Evolutionary conservation across 2,113 vertebrate species (phyloP), one percentile per base, ranked within the genome.

Genomic region (Pycnonotus jocosus): DNA sequence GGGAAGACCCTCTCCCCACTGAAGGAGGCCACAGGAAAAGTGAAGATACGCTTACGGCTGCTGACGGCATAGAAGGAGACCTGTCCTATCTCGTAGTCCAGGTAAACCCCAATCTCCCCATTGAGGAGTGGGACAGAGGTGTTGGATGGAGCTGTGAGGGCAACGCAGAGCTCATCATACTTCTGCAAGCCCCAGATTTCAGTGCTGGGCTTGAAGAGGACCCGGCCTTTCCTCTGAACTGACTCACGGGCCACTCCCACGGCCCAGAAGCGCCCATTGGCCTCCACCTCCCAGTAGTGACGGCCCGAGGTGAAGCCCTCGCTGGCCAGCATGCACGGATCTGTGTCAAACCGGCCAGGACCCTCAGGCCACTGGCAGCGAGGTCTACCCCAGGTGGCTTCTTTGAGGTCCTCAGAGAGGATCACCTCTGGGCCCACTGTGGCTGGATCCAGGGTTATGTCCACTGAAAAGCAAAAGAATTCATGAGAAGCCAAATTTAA

Each of bases 241-340:
- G 94, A 96, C 58, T 96, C 95, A 0, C 27, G 40, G 54, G 94
- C 95, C 76, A 96, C 94, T 16, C 95, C 94, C 1, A 96, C 35
- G 0, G 94, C 44, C 95, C 95, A 96, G 87, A 96, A 96, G 18
- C 92, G 76, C 3, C 95, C 94, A 0, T 3, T 80, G 9, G n/a
- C 94, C 45, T 91, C 72, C 68, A 95, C 58, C 72, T 96, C 95
- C 95, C 95, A 96, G 72, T 96, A 96, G 90, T 92, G 95, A 1
- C 92, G 83, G 25, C 95, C 95, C 0, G 95, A 96, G 72, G 84
- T 89, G 81, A 96, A 96, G 68, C 95, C 95, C 58, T 89, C 1
- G 0, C 27, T 81, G 77, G 58, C 95, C 92, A 96, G 11, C 81
- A 94, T 22, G 45, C 95, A 96, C 0, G 95, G 95, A 5, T 96